phyloP scores from a whole-genome alignment of 1,140 invertebrate genomes.

The Cotesia chilonis region DNA sequence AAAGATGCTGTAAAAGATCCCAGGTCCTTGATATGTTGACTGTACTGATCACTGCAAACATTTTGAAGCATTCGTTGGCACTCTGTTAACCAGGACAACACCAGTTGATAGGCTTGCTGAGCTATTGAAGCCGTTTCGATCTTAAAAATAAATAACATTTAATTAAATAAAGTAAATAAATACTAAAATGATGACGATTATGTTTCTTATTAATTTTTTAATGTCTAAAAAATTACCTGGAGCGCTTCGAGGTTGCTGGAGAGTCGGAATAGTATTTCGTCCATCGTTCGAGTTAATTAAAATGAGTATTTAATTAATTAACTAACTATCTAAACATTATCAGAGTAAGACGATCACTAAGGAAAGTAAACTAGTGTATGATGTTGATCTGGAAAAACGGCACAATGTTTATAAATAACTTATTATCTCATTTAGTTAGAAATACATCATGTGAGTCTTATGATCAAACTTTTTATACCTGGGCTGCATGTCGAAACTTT shows the following conservation, averaged over 20 bases:
- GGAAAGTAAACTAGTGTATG: conserved; percentile 21
- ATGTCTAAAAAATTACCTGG: conserved; percentile 52
- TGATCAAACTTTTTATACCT: conserved; percentile 33
- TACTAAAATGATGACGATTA: not conserved
- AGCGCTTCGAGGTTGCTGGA: conserved; percentile 56
- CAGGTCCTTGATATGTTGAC: conserved; percentile 55
- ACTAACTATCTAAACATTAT: conserved; percentile 19
- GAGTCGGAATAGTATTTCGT: conserved; percentile 61
- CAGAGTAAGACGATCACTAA: not conserved
- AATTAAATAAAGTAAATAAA: conserved; percentile 24
- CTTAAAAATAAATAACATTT: conserved; percentile 47
- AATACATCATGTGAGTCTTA: conserved; percentile 55
- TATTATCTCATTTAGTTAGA: conserved; percentile 56
- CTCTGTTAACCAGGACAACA: conserved; percentile 52
- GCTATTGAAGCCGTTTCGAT: conserved; percentile 55
- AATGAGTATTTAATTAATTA: conserved; percentile 21
- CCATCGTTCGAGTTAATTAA: conserved; percentile 46
- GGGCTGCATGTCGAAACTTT: conserved; percentile 9
- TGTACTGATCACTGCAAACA: conserved; percentile 54
- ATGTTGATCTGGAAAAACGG: conserved; percentile 45
- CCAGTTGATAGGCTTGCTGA: conserved; percentile 59
- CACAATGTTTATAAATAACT: conserved; percentile 61
- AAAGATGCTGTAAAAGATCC: conserved; percentile 47
- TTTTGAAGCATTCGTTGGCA: conserved; percentile 52
- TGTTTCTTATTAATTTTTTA: not conserved